Base-by-base conservation (phyloP, 2,797 vertebrate species). In the Enteromius treurensis region DNA sequence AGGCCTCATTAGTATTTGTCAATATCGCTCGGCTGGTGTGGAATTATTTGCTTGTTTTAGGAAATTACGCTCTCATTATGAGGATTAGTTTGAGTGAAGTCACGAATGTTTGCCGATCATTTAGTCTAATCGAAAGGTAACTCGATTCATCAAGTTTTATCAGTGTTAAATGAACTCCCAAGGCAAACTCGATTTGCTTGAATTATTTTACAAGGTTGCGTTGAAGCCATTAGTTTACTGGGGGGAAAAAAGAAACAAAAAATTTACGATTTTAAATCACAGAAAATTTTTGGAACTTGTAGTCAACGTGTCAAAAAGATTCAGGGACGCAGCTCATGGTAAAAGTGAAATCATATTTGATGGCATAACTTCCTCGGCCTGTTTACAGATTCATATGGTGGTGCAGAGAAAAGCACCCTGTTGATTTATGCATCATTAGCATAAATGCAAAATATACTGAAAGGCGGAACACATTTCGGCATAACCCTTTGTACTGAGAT, bases 401-500 rank as follows among this genome's bases (percentile, higher is more conserved):
- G 34, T 49, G 65, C 64, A 3, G 51, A 80, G 73, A 74, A 84
- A 83, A 81, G 58, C 79, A 69, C 76, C 68, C 85, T 87, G 84
- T 84, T 88, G 85, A 89, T 88, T 88, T 89, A 86, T 87, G 84
- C 84, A 87, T 88, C 85, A 89, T 89, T 89, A 89, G 88, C 88
- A 89, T 88, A 88, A 88, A 89, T 89, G 87, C 84, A 86, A 88
- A 89, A 84, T 73, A 65, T 70, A 82, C 84, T 87, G 82, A 88
- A 84, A 83, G 87, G 78, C 82, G 83, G 84, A 88, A 87, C 80
- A 79, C 87, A 88, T 89, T 89, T 89, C 85, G 78, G 83, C 85
- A 87, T 88, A 71, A 67, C 84, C 83, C 87, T 89, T 89, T 89
- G 88, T 89, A 87, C 85, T 88, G 71, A 85, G 87, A 88, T 87